Conservation (phyloP, 2,888 invertebrate genomes). For the Parthenolecanium corni region DNA sequence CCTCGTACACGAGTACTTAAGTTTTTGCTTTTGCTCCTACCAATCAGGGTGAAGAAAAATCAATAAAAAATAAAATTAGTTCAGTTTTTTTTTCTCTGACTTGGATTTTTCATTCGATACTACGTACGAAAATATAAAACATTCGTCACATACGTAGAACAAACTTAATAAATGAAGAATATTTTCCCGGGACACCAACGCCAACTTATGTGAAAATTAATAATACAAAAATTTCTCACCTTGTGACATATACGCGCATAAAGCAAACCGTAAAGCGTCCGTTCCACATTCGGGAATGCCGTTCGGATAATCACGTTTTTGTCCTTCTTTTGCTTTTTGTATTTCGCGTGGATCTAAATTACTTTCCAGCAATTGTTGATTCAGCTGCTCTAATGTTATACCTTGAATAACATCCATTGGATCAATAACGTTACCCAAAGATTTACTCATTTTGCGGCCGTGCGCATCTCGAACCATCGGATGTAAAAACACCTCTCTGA, state of each 20-base stretch:
- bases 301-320: slow-evolving; percentile 54
- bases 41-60: no score
- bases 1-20: no score
- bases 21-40: no score
- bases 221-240: slow-evolving; percentile 37
- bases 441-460: slow-evolving; percentile 98
- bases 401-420: slow-evolving; percentile 92
- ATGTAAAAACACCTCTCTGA: slow-evolving; percentile 79
- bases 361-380: slow-evolving; percentile 58
- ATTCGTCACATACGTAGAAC: no score
- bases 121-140: no score
- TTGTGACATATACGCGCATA: slow-evolving; percentile 79
- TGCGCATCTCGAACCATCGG: slow-evolving; percentile 96
- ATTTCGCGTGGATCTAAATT: slow-evolving; percentile 80
- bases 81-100: no score
- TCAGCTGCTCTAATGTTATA: slow-evolving; percentile 64
- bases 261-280: slow-evolving; percentile 82
- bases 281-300: slow-evolving; percentile 97
- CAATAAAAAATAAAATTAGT: no score
- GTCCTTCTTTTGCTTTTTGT: slow-evolving; percentile 55
- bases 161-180: no score
- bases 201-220: neutral
- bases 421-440: slow-evolving; percentile 93
- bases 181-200: no score
- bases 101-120: no score